Evolutionary conservation across 2,113 vertebrate species (phyloP), one percentile per base, ranked within the genome.

Genomic region (Galeopterus variegatus): DNA sequence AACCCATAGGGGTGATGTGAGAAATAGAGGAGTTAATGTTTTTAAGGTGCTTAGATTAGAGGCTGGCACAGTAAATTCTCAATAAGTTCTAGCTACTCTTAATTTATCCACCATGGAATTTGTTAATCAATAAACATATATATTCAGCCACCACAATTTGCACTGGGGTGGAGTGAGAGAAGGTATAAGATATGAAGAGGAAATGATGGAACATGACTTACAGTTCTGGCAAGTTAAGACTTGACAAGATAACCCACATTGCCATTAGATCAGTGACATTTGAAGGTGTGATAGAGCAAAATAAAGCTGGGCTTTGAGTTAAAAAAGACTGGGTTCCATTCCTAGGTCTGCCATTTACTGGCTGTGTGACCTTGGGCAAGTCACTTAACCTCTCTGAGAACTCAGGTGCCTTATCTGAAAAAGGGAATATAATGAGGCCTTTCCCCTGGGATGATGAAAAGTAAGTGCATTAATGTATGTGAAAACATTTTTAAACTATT

Each of bases 71-170:
- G 12, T 21, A 48, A 52, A 9, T 10, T 31, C 15, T 75, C 26
- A 2, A 70, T 18, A 65, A 10, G 21, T 58, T 23, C 60, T 31
- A 45, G 50, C 21, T 5, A 45, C 75, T 56, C 6, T 48, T 31
- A n/a, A 83, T 14, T 21, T 13, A 52, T 23, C n/a, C 3, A 56
- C 24, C 2, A 0, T 24, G n/a, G 45, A 28, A 24, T 58, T n/a
- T 79, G 28, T 26, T 88, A 72, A 79, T 31, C 6, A 4, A 24
- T 31, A 67, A 82, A 50, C 41, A n/a, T 19, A 4, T 41, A n/a
- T 13, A n/a, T 12, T 13, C 26, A 58, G 33, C 15, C 6, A 5
- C 13, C 3, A 8, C 21, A 12, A 0, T 0, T 8, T 31, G 62
- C 3, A 14, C 48, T 6, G 36, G 58, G n/a, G 5, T 33, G 24